phyloP scores from a whole-genome alignment of 2,113 vertebrate species.

The Solea senegalensis region DNA sequence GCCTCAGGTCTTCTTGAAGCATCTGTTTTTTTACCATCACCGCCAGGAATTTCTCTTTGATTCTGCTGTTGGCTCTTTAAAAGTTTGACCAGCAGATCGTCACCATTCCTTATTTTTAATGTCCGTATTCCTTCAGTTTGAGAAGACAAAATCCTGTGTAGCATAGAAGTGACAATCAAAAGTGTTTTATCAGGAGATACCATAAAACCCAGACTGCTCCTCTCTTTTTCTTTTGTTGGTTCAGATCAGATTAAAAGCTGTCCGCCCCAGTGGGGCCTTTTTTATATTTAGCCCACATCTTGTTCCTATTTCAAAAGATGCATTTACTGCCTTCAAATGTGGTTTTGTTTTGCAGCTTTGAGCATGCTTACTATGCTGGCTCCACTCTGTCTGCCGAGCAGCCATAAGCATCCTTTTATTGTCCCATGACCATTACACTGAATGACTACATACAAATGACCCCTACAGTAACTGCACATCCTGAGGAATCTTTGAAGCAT shows the following conservation, averaged over 20 bases:
- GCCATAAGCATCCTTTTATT: conserved; percentile 72
- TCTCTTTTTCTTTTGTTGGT: conserved; percentile 12
- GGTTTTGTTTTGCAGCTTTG: conserved; percentile 66
- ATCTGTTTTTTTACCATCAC: conserved; percentile 13
- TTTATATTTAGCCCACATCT: conserved; percentile 60
- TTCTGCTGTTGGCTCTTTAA: not conserved
- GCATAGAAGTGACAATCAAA: too few relatives aligned
- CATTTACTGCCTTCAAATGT: conserved; percentile 71
- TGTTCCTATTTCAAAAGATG: conserved; percentile 68
- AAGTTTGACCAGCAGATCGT: not conserved
- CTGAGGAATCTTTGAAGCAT: conserved; percentile 28
- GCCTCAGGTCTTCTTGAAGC: too few relatives aligned
- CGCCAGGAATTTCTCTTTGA: conserved; percentile 7
- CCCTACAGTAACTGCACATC: conserved; percentile 33
- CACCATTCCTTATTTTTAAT: conserved; percentile 1
- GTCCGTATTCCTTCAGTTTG: not conserved
- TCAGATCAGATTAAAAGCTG: conserved; percentile 30
- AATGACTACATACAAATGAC: conserved; percentile 49
- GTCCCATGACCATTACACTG: conserved; percentile 59
- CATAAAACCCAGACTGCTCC: not conserved
- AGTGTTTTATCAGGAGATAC: not conserved
- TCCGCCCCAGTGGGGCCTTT: not conserved
- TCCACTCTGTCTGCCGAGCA: conserved; percentile 71
- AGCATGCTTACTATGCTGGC: conserved; percentile 63
- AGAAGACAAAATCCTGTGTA: too few relatives aligned